Percentiles rank a stretch among this genome's conserved stretches.
phyloP scores from a whole-genome alignment of 2,113 vertebrate species.

The Orthonyx spaldingii region DNA sequence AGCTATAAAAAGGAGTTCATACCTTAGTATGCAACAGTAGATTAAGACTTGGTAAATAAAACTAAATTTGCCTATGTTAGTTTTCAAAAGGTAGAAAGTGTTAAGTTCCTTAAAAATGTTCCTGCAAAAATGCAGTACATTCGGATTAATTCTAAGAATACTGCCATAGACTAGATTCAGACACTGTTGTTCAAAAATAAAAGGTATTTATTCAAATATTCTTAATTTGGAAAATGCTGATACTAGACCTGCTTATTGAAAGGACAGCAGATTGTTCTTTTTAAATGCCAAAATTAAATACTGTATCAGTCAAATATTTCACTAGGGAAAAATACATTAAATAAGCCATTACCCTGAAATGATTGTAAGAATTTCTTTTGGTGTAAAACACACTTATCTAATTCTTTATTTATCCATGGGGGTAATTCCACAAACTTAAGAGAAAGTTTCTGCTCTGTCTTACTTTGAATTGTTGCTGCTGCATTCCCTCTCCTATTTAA shows the following conservation, averaged over 20 bases:
- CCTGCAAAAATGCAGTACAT: not conserved
- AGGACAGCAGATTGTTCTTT: not conserved
- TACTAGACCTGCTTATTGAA: not conserved
- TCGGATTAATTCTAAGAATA: not conserved
- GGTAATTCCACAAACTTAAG: not conserved
- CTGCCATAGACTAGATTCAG: not conserved
- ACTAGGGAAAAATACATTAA: not conserved
- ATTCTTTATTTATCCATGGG: not conserved
- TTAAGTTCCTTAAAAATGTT: not conserved
- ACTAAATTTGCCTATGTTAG: not conserved
- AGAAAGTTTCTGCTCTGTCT: constrained; percentile 8
- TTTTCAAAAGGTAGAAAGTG: not conserved
- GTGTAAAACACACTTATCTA: constrained; percentile 15
- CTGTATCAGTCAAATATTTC: not conserved
- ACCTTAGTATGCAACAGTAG: not conserved
- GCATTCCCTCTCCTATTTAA: constrained; percentile 45
- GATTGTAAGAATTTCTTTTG: not conserved
- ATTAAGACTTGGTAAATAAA: not conserved
- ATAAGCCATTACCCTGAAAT: not conserved
- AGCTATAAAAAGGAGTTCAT: not conserved
- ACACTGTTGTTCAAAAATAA: not conserved
- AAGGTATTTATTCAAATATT: not conserved
- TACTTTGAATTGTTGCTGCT: not conserved
- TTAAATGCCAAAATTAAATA: not conserved
- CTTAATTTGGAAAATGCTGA: not conserved